A percentile compares a stretch with the other conserved stretches of the same genome.
Conservation (phyloP, 2,888 invertebrate genomes). For the Noctua comes region DNA sequence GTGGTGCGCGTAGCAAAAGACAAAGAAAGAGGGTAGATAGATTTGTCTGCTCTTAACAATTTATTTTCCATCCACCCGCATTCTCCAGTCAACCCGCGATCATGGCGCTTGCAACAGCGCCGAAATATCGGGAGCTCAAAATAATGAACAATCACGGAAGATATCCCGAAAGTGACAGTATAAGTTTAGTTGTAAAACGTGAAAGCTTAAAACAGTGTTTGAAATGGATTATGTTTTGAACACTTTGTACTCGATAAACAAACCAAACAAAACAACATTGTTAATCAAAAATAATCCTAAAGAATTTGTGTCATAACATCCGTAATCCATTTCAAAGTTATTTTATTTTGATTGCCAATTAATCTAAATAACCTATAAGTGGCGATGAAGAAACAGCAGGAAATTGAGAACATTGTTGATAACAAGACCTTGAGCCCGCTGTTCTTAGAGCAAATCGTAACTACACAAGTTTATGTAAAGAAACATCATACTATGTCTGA, state of each 20-base stretch:
- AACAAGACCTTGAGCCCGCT: constrained; percentile 36
- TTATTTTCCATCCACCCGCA: too few species aligned
- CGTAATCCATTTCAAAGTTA: constrained; percentile 7
- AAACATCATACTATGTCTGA: constrained; percentile 19
- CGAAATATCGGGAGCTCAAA: too few species aligned
- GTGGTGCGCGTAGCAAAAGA: too few species aligned
- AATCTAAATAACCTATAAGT: constrained; percentile 27
- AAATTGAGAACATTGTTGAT: constrained; percentile 43
- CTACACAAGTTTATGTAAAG: constrained; percentile 24
- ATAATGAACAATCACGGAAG: too few species aligned
- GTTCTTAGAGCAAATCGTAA: constrained; percentile 33
- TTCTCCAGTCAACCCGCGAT: too few species aligned
- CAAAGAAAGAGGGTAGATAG: too few species aligned
- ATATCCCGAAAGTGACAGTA: too few species aligned
- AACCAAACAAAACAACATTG: not conserved
- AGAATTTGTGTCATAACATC: not conserved
- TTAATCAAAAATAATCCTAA: not conserved
- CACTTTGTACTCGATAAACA: not conserved
- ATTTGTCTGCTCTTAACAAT: too few species aligned
- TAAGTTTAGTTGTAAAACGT: too few species aligned
- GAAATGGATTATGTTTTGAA: not conserved
- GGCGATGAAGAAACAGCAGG: constrained; percentile 33
- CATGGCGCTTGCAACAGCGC: too few species aligned
- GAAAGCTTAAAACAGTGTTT: too few species aligned
- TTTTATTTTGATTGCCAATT: not conserved